Evolutionary conservation across 2,888 invertebrate species (phyloP), one percentile per base, ranked within the genome.

Genomic region (Acanthopleura granulata): DNA sequence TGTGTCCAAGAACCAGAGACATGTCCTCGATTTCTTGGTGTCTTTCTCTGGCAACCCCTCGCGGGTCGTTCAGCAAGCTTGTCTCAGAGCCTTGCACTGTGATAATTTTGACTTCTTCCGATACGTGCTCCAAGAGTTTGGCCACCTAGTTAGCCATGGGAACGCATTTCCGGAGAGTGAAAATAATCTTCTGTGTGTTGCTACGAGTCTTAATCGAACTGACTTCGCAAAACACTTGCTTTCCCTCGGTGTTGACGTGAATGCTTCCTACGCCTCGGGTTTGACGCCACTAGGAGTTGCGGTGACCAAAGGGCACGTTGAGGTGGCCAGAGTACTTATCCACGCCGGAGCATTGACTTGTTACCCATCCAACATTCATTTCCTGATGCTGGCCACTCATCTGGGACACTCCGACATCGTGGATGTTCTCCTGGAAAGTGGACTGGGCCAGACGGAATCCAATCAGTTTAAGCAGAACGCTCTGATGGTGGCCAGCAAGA

Each of bases 391-490:
- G 25, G 66, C 66, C 15, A 27, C 66, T 25, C 66, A 66, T 14
- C 29, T 66, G 16, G 66, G 66, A 1, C 66, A 66, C 29, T 1
- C 66, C 29, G 22, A 22, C 25, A 27, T 66, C 16, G 66, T 66
- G 4, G 29, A 27, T 14, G 22, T 66, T 16, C 66, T 77, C 49
- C 62, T 73, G 51, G 73, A 75, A 18, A 73, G 71, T 22, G 77
- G 77, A n/a, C 57, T 72, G 1, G 66, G 27, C 16, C 66, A 66
- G 16, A 66, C 66, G 25, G 66, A 66, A 25, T 66, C 29, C 16
- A 66, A 66, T 27, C 66, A 66, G 14, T 66, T 66, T 27, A 66
- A 66, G 25, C 66, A 66, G 29, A 66, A 66, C 25, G 66, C 66
- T 27, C 29, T 66, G 27, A 66, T 66, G 66, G 25, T 66, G 15